These are phyloP conservation scores for Podarcis raffonei DNA, from an alignment of 2,113 vertebrate species.

Conservation along the genomic window DNA sequence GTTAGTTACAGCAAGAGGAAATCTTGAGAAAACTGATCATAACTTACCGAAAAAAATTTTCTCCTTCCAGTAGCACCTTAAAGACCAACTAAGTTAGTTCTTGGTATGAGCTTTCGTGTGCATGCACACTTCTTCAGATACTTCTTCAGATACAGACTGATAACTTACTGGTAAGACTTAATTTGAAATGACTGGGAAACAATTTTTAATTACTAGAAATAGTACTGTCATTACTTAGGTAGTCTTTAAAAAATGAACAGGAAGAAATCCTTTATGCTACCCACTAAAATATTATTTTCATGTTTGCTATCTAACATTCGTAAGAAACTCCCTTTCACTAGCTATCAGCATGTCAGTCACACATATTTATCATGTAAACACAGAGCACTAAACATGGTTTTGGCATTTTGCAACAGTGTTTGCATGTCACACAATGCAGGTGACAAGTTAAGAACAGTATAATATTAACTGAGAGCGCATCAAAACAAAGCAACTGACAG, in stretches of 20 bases:
- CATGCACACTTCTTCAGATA: too few relatives aligned
- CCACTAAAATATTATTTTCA: background rate
- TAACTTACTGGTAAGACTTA: too few relatives aligned
- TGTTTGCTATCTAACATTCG: too few relatives aligned
- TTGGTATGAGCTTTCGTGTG: too few relatives aligned
- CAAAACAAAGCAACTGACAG: background rate
- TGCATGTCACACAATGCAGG: background rate
- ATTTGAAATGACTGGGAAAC: background rate
- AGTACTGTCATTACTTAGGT: background rate
- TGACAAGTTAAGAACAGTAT: background rate
- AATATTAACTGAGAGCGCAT: background rate
- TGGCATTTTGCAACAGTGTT: background rate
- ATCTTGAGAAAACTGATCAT: too few relatives aligned
- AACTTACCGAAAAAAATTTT: too few relatives aligned
- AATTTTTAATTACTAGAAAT: background rate
- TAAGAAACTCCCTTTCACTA: too few relatives aligned
- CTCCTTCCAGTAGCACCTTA: too few relatives aligned
- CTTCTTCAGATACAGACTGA: too few relatives aligned
- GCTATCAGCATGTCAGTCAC: too few relatives aligned
- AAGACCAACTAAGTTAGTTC: too few relatives aligned
- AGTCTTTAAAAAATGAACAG: background rate
- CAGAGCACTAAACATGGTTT: background rate
- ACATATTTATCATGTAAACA: too few relatives aligned
- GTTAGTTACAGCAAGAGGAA: background rate
- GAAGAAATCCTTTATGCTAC: background rate